A percentile compares a stretch with the other conserved stretches of the same genome.
Conservation (phyloP, 2,888 invertebrate genomes). For the Leucophenga montana region DNA sequence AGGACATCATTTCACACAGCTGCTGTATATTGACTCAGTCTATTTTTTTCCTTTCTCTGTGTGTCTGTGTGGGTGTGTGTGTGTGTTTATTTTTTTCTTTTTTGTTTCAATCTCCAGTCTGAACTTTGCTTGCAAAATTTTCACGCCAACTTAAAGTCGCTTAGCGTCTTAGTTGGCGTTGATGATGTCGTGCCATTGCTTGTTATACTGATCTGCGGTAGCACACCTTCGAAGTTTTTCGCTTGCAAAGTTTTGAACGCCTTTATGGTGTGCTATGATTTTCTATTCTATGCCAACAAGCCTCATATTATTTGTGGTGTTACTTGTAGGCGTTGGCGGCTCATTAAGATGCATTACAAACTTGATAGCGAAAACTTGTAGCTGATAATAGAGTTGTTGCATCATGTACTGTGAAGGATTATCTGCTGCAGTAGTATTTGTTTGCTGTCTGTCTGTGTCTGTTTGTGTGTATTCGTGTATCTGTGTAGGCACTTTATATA, state of each 20-base stretch:
- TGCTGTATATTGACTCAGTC: no score
- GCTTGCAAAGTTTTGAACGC: no score
- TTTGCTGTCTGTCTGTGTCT: constrained; percentile 1
- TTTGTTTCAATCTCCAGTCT: constrained; percentile 42
- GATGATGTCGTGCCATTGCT: no score
- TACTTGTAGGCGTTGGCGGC: constrained; percentile 34
- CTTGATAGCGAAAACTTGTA: constrained; percentile 30
- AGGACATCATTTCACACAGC: no score
- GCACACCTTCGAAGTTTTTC: no score
- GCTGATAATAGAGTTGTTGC: constrained; percentile 47
- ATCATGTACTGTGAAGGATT: background rate
- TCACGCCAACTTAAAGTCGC: constrained; percentile 62
- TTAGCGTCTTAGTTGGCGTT: constrained; percentile 45
- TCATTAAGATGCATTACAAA: constrained; percentile 63
- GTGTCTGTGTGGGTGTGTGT: no score
- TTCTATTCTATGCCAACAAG: background rate
- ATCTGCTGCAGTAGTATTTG: background rate
- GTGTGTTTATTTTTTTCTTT: no score
- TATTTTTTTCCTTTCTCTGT: background rate
- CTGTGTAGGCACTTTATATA: constrained; percentile 61
- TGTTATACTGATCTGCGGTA: no score
- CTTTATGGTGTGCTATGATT: no score
- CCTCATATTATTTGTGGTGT: background rate
- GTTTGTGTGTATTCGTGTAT: background rate
- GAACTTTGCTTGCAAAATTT: constrained; percentile 41